Conservation (phyloP, 2,888 invertebrate genomes). For the Lycia hirtaria region DNA sequence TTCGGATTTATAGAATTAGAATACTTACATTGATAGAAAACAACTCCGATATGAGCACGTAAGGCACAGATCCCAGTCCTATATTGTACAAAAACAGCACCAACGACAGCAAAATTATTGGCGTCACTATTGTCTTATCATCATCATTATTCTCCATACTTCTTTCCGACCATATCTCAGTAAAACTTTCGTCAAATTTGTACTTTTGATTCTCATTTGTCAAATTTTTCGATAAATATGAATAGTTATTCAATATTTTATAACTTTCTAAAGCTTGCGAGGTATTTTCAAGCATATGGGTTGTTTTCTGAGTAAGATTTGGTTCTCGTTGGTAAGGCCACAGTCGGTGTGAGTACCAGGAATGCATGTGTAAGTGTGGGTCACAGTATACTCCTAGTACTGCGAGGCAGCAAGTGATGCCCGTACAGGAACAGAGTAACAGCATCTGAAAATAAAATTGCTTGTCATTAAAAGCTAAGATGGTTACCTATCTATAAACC, state of each 20-base stretch:
- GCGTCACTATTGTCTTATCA: conserved; percentile 63
- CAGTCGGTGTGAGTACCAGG: conserved; percentile 68
- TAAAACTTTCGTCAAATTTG: conserved; percentile 44
- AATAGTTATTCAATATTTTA: conserved; percentile 36
- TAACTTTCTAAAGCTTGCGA: conserved; percentile 29
- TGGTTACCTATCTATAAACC: too few species aligned
- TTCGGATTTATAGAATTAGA: neutral
- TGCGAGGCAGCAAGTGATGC: conserved; percentile 74
- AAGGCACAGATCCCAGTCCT: conserved; percentile 80
- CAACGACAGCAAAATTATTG: conserved; percentile 68
- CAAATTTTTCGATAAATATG: conserved; percentile 44
- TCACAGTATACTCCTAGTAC: conserved; percentile 76
- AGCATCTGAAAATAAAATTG: conserved; percentile 62
- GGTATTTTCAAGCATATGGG: conserved; percentile 43
- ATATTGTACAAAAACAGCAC: conserved; percentile 77
- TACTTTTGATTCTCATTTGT: conserved; percentile 47
- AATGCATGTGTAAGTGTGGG: conserved; percentile 65
- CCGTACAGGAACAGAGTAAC: conserved; percentile 74
- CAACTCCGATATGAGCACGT: conserved; percentile 74
- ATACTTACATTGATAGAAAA: conserved; percentile 77
- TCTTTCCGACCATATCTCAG: conserved; percentile 49
- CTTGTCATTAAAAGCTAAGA: neutral
- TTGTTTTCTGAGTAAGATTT: conserved; percentile 24
- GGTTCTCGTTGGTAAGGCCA: conserved; percentile 60
- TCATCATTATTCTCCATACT: conserved; percentile 46